Conservation (phyloP, 2,113 vertebrate genomes). For the Platysteira castanea region DNA sequence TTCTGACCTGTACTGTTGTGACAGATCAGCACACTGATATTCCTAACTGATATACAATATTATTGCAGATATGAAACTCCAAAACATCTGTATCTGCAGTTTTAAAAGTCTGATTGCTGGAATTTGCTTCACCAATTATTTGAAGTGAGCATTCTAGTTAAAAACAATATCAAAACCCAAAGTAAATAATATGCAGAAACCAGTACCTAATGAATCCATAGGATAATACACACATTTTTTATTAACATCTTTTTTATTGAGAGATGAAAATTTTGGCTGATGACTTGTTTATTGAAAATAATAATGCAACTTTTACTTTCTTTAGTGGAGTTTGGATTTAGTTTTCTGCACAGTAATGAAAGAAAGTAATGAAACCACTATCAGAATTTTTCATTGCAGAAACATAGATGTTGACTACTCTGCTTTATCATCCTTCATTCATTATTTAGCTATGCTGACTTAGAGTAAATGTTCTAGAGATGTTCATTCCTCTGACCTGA, state of each 20-base stretch:
- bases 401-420: neutral
- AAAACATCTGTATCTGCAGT: neutral
- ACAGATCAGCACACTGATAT: neutral
- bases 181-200: neutral
- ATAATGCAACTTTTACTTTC: neutral
- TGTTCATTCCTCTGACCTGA: neutral
- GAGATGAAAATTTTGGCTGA: neutral
- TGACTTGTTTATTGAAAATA: neutral
- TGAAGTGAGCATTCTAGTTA: neutral
- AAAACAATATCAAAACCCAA: neutral
- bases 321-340: neutral
- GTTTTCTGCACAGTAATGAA: neutral
- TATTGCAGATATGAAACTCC: neutral
- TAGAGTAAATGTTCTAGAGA: neutral
- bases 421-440: neutral
- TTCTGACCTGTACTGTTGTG: neutral
- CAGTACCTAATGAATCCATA: neutral
- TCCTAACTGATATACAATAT: neutral
- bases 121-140: neutral
- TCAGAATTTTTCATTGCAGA: neutral
- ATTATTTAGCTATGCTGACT: neutral
- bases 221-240: neutral
- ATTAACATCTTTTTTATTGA: neutral
- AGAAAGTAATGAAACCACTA: neutral
- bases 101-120: neutral